Evolutionary conservation across 2,797 vertebrate genomes (phyloP), one percentile per base, ranked within the genome.

Genomic region (Argyrosomus regius): DNA sequence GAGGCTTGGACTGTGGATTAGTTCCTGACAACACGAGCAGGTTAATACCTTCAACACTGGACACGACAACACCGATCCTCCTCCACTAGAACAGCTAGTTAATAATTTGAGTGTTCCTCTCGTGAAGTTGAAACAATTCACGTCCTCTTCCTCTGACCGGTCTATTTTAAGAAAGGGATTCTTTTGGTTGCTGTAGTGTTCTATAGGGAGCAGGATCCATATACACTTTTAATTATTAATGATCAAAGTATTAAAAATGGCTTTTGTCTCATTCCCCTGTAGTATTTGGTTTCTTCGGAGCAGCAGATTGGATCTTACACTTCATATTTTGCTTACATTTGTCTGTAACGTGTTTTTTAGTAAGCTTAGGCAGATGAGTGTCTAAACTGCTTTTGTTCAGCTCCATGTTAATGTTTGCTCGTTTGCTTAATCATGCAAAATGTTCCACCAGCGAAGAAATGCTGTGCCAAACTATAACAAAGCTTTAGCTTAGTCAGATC

Each of bases 1-100:
- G 43, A 57, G 73, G 13, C 43, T 9, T 63, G 65, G 4, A 35
- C 39, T 28, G 35, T 22, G 63, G 90, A 87, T 91, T 87, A 87
- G 61, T 31, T 63, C 39, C 35, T 77, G 75, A 83, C 66, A 76
- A 72, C 50, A 64, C 63, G 35, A 78, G 31, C 39, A 57, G 48
- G 72, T 35, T 80, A 70, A 87, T 60, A 48, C 48, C 53, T 17
- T 58, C 49, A 24, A 52, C 43, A 5, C 24, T 74, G 54, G n/a
- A 69, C 46, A 39, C 7, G 63, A 49, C 56, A 11, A n/a, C 0
- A 10, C 18, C 41, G 2, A 50, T 31, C 28, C 20, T 35, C 24
- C 2, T 48, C 26, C 2, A 67, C 24, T 17, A 31, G 9, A 53
- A 45, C 16, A 8, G 17, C n/a, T 8, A 18, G 20, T 13, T 39